These are phyloP conservation scores for Troglohyphantes excavatus DNA, from an alignment of 2,888 invertebrate genomes.

Conservation along the genomic window DNA sequence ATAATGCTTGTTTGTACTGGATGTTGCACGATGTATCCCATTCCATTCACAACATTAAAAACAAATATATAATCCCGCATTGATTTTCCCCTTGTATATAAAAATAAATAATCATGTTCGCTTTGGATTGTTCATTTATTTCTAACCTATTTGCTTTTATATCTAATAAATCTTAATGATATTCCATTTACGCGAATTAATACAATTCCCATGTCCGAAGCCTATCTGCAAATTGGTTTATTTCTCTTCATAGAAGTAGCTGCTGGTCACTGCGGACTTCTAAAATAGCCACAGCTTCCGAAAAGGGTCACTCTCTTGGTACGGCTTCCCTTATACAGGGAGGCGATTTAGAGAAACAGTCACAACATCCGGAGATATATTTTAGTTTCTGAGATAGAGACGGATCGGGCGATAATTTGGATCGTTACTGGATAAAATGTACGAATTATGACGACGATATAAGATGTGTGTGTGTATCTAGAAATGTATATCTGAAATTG, in stretches of 20 bases:
- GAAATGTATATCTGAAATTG: too few relatives aligned
- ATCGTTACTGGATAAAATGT: too few relatives aligned
- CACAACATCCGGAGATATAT: conserved; percentile 36
- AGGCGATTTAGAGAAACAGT: conserved; percentile 11
- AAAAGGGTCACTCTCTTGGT: conserved; percentile 20
- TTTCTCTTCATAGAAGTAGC: not conserved
- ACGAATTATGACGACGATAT: too few relatives aligned
- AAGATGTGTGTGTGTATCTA: too few relatives aligned
- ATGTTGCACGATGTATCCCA: too few relatives aligned
- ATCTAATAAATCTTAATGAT: not conserved
- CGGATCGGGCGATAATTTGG: too few relatives aligned
- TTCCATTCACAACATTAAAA: too few relatives aligned
- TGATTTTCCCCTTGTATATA: too few relatives aligned
- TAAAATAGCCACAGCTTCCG: conserved; percentile 6
- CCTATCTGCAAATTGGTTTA: not conserved
- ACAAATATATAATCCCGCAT: too few relatives aligned
- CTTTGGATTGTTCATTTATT: not conserved
- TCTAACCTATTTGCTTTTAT: not conserved
- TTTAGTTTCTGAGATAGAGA: not conserved
- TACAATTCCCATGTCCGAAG: not conserved
- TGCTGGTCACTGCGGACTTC: not conserved
- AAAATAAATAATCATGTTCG: not conserved
- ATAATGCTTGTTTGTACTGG: too few relatives aligned
- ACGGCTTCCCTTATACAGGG: not conserved
- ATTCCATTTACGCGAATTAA: not conserved